A percentile compares a stretch with the other conserved stretches of the same genome.
Conservation (phyloP, 2,888 invertebrate genomes). For the Byasa hedistus region DNA sequence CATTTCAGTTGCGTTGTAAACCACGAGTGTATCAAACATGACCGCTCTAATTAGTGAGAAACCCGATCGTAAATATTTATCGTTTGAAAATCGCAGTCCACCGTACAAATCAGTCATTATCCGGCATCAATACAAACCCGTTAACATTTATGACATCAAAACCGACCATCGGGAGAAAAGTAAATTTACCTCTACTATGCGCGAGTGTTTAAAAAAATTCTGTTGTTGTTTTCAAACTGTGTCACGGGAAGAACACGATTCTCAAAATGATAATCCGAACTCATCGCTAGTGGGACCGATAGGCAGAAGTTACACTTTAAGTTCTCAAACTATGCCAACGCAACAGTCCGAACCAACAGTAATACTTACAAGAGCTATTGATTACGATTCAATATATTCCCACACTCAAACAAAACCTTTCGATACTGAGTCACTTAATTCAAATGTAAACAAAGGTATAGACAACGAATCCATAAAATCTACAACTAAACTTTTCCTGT, state of each 20-base stretch:
- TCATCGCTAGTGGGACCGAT: conserved; percentile 56
- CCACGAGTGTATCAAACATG: conserved; percentile 42
- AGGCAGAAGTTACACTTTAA: conserved; percentile 59
- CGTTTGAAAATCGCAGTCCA: conserved; percentile 52
- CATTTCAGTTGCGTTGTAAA: conserved; percentile 46
- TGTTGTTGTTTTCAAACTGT: conserved; percentile 54
- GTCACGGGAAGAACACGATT: conserved; percentile 43
- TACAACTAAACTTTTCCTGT: conserved; percentile 56
- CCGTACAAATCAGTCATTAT: conserved; percentile 36
- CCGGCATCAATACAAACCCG: conserved; percentile 45
- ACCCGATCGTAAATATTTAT: conserved; percentile 51
- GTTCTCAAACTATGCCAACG: conserved; percentile 38
- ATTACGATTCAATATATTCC: conserved; percentile 44
- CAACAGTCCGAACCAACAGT: conserved; percentile 38
- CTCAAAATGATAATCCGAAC: conserved; percentile 50
- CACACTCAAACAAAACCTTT: conserved; percentile 1
- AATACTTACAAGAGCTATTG: conserved; percentile 43
- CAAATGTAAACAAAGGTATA: conserved; percentile 40
- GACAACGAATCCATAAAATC: conserved; percentile 53
- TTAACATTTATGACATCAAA: conserved; percentile 56
- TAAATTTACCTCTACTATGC: conserved; percentile 43
- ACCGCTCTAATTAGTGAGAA: conserved; percentile 45
- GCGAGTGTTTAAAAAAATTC: conserved; percentile 45
- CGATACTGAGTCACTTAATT: conserved; percentile 15
- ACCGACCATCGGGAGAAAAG: conserved; percentile 35